Evolutionary conservation across 1,140 invertebrate species (phyloP), one percentile per base, ranked within the genome.

Genomic region (Cydia splendana): DNA sequence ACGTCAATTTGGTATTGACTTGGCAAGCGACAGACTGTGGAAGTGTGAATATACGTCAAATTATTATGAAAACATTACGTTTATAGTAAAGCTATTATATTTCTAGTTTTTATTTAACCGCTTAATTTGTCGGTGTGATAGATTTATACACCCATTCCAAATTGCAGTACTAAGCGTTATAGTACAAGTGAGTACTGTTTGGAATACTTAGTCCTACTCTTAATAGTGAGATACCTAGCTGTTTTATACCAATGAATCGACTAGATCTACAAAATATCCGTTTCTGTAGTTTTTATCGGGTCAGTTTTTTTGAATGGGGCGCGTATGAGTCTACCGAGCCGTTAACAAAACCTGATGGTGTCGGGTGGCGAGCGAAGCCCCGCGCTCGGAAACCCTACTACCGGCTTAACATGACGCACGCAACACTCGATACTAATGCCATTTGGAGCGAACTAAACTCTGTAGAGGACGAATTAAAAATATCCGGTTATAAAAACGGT

Each of bases 291-390:
- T 24, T 24, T 24, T 62, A 62, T 62, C n/a, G 2, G 4, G 53
- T 62, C 18, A 57, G 77, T 62, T 62, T 62, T 62, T 62, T 24
- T 18, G 7, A 15, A n/a, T 6, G 6, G 57, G 9, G 7, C 20
- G 57, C n/a, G n/a, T 53, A 53, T 53, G 51, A 13, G 51, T 53
- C 3, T 51, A 62, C n/a, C 20, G 57, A 62, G 77, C n/a, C 51
- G 51, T 53, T 53, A 53, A 77, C 79, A 87, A 87, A 90, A 89
- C 84, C 75, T 75, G 48, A 38, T 7, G 81, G 85, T 91, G 82
- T 92, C 90, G 78, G 78, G 74, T 92, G 77, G 82, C 90, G 89
- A 90, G 65, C 13, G 89, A 91, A 92, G 88, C 89, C 90, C 77
- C 78, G 75, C 73, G 6, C 78, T 20, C 79, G 80, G 90, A 92